Evolutionary conservation across 2,113 vertebrate species (phyloP), one percentile per base, ranked within the genome.

Genomic region (Zosterops hypoxanthus): DNA sequence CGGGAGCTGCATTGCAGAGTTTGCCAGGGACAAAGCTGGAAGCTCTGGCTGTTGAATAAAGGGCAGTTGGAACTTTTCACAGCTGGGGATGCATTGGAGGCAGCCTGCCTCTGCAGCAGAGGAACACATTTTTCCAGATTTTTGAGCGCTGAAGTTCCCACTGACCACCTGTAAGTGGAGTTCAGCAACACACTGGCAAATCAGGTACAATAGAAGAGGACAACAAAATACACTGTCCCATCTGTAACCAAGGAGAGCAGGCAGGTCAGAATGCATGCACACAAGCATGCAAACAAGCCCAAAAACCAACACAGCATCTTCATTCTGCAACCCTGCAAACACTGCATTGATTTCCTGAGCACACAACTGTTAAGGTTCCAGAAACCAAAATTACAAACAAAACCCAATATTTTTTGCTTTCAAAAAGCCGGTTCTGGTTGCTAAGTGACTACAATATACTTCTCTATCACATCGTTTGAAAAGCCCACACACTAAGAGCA

Each of bases 1-100:
- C 68, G 0, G 3, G 72, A 92, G 69, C 96, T 96, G 95, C 96
- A 96, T 94, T 96, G 95, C 94, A 96, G 95, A 88, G 75, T 81
- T 88, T 94, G 92, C 82, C 88, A 65, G 86, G 90, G 72, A 95
- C 80, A 86, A 65, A 90, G 88, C 94, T 86, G 76, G 85, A 86
- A 88, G 90, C 6, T 0, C 72, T 47, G 82, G 88, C 80, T 86
- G 36, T 49, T 90, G 90, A 70, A 73, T 78, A 93, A 96, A 93
- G 88, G 94, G 92, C 93, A 78, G 56, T 7, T 57, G 65, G 88
- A 93, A 92, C 85, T 93, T 95, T 50, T 92, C 82, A 52, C 88
- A 86, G 79, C 68, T 84, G 76, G 86, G 82, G 76, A 82, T 44
- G 65, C 61, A 80, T 50, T 1, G 3, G 61, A 77, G 33, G 24